Evolutionary conservation across 2,113 vertebrate species (phyloP), one percentile per base, ranked within the genome.

Genomic region (Heterotis niloticus): DNA sequence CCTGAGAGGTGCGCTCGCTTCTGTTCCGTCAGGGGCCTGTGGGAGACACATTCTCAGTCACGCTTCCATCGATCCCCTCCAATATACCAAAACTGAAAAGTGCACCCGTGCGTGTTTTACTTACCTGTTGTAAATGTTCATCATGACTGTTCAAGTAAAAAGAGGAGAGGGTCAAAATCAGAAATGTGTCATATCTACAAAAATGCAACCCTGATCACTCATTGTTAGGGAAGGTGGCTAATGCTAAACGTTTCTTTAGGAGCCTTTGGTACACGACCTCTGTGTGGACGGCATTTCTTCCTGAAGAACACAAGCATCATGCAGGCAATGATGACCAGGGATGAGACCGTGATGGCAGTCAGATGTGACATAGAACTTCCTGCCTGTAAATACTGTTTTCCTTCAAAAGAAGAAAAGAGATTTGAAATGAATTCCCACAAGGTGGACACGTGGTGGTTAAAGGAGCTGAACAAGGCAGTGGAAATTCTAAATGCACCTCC

Each of bases 61-160:
- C 34, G 62, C 78, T 11, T 5, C 64, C 14, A 72, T 51, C 70
- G 66, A n/a, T 82, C 57, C 77, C 64, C 70, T n/a, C 62, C 83
- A 57, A 18, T 60, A 5, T 10, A 26, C 18, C 17, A 64, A 16
- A 75, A 44, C 34, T 7, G 7, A 44, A 73, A n/a, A 72, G 1
- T 52, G 70, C 20, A 71, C 0, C 17, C 59, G 44, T 13, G 28
- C 71, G 76, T 66, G 10, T 64, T 77, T 0, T 65, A 79, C 87
- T 81, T 87, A 93, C 92, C 89, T 89, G 73, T 87, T 92, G 83
- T 92, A 92, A 78, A 93, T 88, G 23, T 82, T 88, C 89, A 91
- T 92, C 5, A 93, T 86, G 57, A 90, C 92, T 93, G 84, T 79
- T 66, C n/a, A n/a, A n/a, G n/a, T 71, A 69, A 51, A 24, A 77